Base-by-base conservation (phyloP, 2,113 vertebrate genomes). In the Phasianus colchicus region DNA sequence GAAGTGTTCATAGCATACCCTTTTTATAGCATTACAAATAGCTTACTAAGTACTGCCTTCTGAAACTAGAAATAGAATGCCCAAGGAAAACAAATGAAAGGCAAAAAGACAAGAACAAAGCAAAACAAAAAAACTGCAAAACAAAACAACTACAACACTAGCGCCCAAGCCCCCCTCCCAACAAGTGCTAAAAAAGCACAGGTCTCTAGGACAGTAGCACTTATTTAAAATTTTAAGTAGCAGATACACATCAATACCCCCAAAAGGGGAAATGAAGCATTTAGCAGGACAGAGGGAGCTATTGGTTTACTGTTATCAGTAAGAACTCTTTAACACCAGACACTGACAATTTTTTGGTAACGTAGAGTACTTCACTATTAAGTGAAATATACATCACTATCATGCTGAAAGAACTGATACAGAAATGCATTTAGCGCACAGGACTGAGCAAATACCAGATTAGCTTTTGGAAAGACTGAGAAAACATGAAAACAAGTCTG, bases 81-180 rank as follows among this genome's bases (percentile, higher is more conserved):
- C 0, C 11, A 9, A 2, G 40, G 10, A 63, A 25, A 13, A 55
- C 52, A 29, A 30, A 55, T 29, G 29, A 55, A 55, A 55, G 29
- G 52, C 52, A 55, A 30, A 55, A 30, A 15, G 27, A 16, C 10
- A 15, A 55, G 17, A 55, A 30, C 29, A 30, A 55, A 55, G 16
- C 27, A 55, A 55, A 30, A 55, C 14, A 55, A 29, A 57, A 32
- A n/a, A n/a, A 55, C 9, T 30, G 13, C 32, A 57, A 55, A 55
- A 10, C 29, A 57, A 30, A 57, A 54, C 27, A 52, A 15, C 14
- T 27, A 54, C 27, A 54, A 54, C 52, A 54, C 52, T 29, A 4
- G 9, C 9, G 5, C 27, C 52, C 25, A 29, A 54, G 52, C 2
- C 14, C 27, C 9, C 52, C 54, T 24, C 14, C 6, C 0, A 1